Percentiles rank a stretch among this genome's conserved stretches.
Evolutionary conservation across 1,140 invertebrate genomes (phyloP).

Genomic region (Drosophila athabasca): DNA sequence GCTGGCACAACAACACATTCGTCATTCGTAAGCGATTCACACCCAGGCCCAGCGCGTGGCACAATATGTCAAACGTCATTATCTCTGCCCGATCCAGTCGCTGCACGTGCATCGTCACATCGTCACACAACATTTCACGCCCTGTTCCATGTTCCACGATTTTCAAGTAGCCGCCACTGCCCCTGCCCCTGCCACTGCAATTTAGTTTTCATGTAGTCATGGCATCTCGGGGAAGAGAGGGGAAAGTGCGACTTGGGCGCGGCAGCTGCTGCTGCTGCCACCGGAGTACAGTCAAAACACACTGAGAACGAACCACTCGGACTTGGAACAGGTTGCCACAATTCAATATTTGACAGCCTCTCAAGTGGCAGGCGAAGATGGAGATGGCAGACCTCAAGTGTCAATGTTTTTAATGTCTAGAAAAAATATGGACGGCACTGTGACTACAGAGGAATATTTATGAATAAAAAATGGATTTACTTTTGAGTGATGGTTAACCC

Average conservation of each 20-base stretch:
- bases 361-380: background rate
- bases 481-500: too few relatives aligned
- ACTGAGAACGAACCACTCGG: background rate
- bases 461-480: too few relatives aligned
- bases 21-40: slow-evolving; percentile 70
- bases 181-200: slow-evolving; percentile 11
- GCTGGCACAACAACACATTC: slow-evolving; percentile 78
- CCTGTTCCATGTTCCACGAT: slow-evolving; percentile 15
- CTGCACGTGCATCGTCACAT: slow-evolving; percentile 20
- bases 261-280: slow-evolving; percentile 27
- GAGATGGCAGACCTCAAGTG: background rate
- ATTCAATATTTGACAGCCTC: background rate
- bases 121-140: slow-evolving; percentile 35
- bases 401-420: background rate
- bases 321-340: slow-evolving; percentile 1
- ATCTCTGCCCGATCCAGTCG: slow-evolving; percentile 34
- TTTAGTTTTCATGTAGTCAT: slow-evolving; percentile 34
- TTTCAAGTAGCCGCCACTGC: slow-evolving; percentile 40
- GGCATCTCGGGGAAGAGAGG: background rate
- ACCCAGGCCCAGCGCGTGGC: slow-evolving; percentile 34
- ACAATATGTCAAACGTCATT: slow-evolving; percentile 74
- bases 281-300: slow-evolving; percentile 35
- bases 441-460: too few relatives aligned
- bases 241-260: slow-evolving; percentile 33
- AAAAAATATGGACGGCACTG: background rate